Base-by-base conservation (phyloP, 2,888 invertebrate species). In the Eilema depressum region DNA sequence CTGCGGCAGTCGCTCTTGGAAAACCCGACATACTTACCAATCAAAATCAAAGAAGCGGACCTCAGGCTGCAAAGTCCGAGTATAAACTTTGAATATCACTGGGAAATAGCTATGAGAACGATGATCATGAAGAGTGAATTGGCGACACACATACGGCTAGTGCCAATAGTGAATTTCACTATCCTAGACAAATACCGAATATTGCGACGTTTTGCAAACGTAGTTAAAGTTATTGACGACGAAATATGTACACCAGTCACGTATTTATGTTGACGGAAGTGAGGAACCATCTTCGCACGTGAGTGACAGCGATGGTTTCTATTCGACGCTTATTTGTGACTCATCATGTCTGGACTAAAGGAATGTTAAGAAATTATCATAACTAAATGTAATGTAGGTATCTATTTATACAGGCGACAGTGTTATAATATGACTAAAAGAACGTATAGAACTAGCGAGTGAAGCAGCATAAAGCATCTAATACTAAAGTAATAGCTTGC, bases 231-330 rank as follows among this genome's bases (percentile, higher is more conserved):
- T 78, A 75, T 73, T 10, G 67, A 71, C 65, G 63, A 59, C 37
- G 64, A 72, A 65, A 71, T 71, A 1, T 78, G 63, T 56, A 60
- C 68, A 61, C 63, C 17, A 57, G 70, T 79, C 83, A 83, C 83
- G 85, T 84, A 72, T 25, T 62, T 70, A 47, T 77, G 76, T 82
- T 82, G 81, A 84, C 85, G 83, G 83, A 84, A 85, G 82, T 63
- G 65, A 68, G 20, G 62, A 63, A 57, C 66, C 63, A 33, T 66
- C 47, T 10, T 56, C 8, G 41, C 69, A 80, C 85, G 85, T 85
- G 85, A 84, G 83, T 75, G 76, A 84, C 75, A 84, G 83, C 33
- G 20, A 41, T 68, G 63, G 75, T 79, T 83, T 82, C 78, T 73
- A 75, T 75, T 71, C 25, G 63, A 63, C 12, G 63, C 53, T 30